Percentiles rank a stretch among this genome's conserved stretches.
Evolutionary conservation across 2,113 vertebrate genomes (phyloP).

Genomic region (Oxyura jamaicensis): DNA sequence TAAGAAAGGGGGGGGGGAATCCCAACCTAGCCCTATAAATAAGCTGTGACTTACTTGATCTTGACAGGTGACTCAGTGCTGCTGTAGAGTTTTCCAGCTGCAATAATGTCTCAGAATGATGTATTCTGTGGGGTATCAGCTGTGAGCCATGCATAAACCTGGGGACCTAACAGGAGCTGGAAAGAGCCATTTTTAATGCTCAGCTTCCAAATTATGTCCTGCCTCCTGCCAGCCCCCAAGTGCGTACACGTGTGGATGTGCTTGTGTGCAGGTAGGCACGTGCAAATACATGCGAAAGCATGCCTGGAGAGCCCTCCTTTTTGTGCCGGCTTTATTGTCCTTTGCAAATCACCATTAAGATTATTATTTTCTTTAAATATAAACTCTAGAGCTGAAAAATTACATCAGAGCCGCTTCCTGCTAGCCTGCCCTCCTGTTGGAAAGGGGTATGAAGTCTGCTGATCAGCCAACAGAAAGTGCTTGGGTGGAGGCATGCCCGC

Average conservation of each 20-base stretch:
- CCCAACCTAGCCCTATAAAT: constrained; percentile 47
- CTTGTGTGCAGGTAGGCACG: neutral
- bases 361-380: neutral
- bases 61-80: constrained; percentile 65
- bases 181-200: constrained; percentile 56
- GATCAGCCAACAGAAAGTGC: neutral
- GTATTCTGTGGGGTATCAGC: constrained; percentile 66
- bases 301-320: neutral
- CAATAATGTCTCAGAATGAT: constrained; percentile 67
- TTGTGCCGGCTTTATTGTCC: neutral
- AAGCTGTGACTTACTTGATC: constrained; percentile 50
- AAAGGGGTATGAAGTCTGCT: neutral
- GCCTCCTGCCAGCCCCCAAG: constrained; percentile 32
- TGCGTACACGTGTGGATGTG: neutral
- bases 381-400: constrained; percentile 1
- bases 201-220: constrained; percentile 50
- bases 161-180: constrained; percentile 46
- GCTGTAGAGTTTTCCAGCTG: constrained; percentile 68
- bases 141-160: neutral
- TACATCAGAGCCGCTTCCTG: neutral
- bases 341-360: neutral
- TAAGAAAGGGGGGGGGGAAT: constrained; percentile 26
- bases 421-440: neutral
- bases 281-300: neutral
- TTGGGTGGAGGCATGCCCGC: neutral